These are phyloP conservation scores for Heliocidaris erythrogramma DNA, from an alignment of 35 echinoderm and acorn worm species.

Conservation along the genomic window DNA sequence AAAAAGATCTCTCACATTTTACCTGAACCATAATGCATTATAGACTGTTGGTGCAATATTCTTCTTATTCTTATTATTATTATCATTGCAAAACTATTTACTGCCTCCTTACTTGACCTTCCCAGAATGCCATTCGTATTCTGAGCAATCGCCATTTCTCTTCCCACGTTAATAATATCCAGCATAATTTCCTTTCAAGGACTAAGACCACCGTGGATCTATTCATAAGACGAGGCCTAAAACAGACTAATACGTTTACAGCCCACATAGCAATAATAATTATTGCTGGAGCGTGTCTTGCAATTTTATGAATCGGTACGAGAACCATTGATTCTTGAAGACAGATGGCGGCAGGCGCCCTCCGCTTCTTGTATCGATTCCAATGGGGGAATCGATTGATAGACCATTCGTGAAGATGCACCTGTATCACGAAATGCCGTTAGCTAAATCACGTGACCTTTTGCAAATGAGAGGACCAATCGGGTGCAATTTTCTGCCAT, in stretches of 20 bases:
- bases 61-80: too few species aligned
- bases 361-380: not conserved
- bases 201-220: not conserved
- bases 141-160: not conserved
- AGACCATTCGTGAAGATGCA: not conserved
- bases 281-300: not conserved
- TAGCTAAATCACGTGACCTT: not conserved
- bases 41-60: too few species aligned
- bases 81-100: too few species aligned
- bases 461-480: not conserved
- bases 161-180: not conserved
- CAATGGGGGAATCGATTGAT: not conserved
- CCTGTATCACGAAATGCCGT: not conserved
- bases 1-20: too few species aligned
- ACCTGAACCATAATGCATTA: too few species aligned
- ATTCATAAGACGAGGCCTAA: not conserved
- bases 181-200: not conserved
- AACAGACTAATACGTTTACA: not conserved
- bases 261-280: constrained; percentile 4
- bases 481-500: not conserved
- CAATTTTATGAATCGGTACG: not conserved
- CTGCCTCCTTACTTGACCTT: too few species aligned
- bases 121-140: not conserved
- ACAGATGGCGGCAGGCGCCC: not conserved
- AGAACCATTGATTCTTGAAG: not conserved